Base-by-base conservation (phyloP, 2,888 invertebrate genomes). In the Andrena haemorrhoa region DNA sequence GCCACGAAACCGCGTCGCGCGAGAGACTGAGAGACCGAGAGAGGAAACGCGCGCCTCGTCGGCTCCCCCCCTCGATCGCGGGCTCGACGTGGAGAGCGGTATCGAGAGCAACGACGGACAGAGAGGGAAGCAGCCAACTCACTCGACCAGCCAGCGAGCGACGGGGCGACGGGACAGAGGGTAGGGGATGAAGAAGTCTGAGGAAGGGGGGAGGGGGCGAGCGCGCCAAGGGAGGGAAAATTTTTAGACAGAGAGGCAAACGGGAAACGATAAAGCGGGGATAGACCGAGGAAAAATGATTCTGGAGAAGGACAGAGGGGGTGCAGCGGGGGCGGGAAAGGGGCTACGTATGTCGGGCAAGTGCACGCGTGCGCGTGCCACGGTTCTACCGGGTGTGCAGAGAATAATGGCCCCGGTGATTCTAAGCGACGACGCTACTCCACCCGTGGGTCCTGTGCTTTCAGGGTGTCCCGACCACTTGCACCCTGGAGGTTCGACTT, bases 1-100 rank as follows among this genome's bases (percentile, higher is more conserved):
- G 79, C 75, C 56, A 64, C 87, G 86, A 71, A 49, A 77, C 72
- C 84, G 89, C 84, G 84, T 89, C 76, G 76, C 87, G 83, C 87
- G 87, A 88, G 84, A 89, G 87, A 88, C 88, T 88, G 87, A 88
- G 83, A 84, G 79, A 81, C 41, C 41, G 41, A 41, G 41, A 41
- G 41, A 41, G 41, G 83, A 78, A 69, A 75, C 79, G 76, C 74
- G 82, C 47, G 65, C 58, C 58, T 70, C 58, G 20, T 65, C 79
- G 84, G 66, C 64, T 53, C n/a, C 10, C 10, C 4, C 51, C 75
- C 73, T 68, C 35, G 31, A 53, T 65, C 63, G 75, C 56, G 49
- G 31, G 68, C 35, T 41, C 72, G 82, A 75, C 61, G 58, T 78
- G 72, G 84, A 82, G 75, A 71, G 49, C 29, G 68, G 33, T 74